These are phyloP conservation scores for Sipha flava DNA, from an alignment of 1,140 invertebrate species.

Conservation along the genomic window DNA sequence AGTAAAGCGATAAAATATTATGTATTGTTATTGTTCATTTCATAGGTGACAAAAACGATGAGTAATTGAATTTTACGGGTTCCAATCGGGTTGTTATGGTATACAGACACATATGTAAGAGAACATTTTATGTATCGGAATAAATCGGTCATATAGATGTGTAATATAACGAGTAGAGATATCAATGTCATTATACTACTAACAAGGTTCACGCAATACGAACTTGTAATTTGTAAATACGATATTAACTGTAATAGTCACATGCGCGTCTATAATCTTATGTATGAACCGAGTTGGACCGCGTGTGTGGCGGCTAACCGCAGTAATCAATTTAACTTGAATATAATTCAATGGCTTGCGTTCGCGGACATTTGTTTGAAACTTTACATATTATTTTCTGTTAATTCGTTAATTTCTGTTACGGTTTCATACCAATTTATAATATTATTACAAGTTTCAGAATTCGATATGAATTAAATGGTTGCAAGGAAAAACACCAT, in stretches of 20 bases:
- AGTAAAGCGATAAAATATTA: neutral
- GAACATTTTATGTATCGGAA: neutral
- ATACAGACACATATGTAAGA: too few relatives aligned
- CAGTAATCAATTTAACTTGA: neutral
- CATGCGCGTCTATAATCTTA: neutral
- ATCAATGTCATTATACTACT: neutral
- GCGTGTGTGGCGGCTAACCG: neutral
- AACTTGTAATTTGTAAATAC: neutral
- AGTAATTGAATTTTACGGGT: neutral
- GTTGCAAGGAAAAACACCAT: too few relatives aligned
- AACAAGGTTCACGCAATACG: neutral
- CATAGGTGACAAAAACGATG: neutral
- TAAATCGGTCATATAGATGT: neutral
- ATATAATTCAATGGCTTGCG: neutral
- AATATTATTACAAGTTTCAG: neutral
- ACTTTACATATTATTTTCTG: neutral
- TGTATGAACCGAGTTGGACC: neutral
- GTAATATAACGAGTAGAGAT: neutral
- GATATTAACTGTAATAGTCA: neutral
- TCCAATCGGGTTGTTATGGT: neutral
- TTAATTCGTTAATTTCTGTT: neutral
- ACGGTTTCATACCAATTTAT: neutral
- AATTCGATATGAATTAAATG: neutral
- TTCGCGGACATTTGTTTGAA: neutral
- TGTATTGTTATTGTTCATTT: neutral